Conservation (phyloP, 1,140 invertebrate species). For the Apis mellifera region DNA sequence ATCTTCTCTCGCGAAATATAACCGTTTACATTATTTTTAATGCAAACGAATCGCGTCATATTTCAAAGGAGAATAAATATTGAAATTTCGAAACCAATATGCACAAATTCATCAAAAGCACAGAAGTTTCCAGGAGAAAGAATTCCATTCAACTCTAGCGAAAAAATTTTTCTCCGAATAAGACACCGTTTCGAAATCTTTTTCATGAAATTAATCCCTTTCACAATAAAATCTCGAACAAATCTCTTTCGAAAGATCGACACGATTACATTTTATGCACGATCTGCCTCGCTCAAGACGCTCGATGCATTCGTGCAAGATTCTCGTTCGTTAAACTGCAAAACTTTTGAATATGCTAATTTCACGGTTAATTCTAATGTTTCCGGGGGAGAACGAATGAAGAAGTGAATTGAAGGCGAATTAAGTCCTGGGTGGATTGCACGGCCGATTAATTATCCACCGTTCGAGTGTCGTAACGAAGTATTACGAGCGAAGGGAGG, state of each 20-base stretch:
- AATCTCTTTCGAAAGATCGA: slow-evolving; percentile 47
- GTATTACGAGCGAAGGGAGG: slow-evolving; percentile 68
- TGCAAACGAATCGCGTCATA: too few species aligned
- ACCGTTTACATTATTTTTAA: too few species aligned
- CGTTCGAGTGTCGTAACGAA: slow-evolving; percentile 69
- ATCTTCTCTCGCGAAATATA: too few species aligned
- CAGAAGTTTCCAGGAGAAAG: too few species aligned
- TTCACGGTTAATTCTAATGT: slow-evolving; percentile 76
- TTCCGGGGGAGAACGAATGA: slow-evolving; percentile 64
- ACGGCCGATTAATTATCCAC: slow-evolving; percentile 70
- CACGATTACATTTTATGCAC: slow-evolving; percentile 47
- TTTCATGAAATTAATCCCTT: neutral
- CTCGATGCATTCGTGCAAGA: slow-evolving; percentile 50
- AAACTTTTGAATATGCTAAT: slow-evolving; percentile 79
- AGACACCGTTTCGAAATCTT: too few species aligned
- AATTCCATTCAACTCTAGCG: too few species aligned
- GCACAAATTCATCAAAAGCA: too few species aligned
- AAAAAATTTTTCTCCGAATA: too few species aligned
- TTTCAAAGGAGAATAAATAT: too few species aligned
- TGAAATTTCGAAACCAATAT: too few species aligned
- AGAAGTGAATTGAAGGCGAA: slow-evolving; percentile 23
- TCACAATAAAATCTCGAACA: slow-evolving; percentile 6
- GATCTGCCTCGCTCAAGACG: slow-evolving; percentile 41
- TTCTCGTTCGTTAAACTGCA: slow-evolving; percentile 73
- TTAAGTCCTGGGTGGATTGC: slow-evolving; percentile 57